A percentile compares a stretch with the other conserved stretches of the same genome.
Evolutionary conservation across 2,113 vertebrate species (phyloP).

Genomic region (Charina bottae): DNA sequence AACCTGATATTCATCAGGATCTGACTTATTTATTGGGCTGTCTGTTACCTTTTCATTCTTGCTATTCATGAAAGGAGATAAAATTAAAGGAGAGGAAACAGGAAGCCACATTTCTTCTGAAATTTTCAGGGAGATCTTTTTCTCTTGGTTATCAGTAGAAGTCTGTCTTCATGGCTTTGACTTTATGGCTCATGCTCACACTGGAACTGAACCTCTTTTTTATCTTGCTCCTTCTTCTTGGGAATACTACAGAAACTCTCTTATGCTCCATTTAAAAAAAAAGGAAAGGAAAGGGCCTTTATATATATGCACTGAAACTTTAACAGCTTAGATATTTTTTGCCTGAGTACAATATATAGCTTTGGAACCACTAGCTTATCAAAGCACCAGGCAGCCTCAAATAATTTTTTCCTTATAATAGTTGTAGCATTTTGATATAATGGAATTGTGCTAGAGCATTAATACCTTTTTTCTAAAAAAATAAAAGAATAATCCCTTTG

Average conservation of each 20-base stretch:
- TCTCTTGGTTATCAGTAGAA: neutral
- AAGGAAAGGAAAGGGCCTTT: neutral
- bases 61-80: neutral
- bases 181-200: neutral
- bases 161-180: neutral
- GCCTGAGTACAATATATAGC: neutral
- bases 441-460: neutral
- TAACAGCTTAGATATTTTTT: neutral
- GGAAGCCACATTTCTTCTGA: neutral
- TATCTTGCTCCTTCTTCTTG: neutral
- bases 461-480: neutral
- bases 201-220: neutral
- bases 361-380: neutral
- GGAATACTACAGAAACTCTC: neutral
- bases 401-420: neutral
- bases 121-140: neutral
- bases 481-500: neutral
- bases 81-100: neutral
- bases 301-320: neutral
- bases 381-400: neutral
- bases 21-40: neutral
- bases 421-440: neutral
- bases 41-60: neutral
- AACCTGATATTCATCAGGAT: neutral
- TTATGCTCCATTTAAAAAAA: neutral